These are phyloP conservation scores for Hydractinia echinata DNA, from an alignment of 30 jellyfish, hydroid and myxozoan species.

Conservation along the genomic window DNA sequence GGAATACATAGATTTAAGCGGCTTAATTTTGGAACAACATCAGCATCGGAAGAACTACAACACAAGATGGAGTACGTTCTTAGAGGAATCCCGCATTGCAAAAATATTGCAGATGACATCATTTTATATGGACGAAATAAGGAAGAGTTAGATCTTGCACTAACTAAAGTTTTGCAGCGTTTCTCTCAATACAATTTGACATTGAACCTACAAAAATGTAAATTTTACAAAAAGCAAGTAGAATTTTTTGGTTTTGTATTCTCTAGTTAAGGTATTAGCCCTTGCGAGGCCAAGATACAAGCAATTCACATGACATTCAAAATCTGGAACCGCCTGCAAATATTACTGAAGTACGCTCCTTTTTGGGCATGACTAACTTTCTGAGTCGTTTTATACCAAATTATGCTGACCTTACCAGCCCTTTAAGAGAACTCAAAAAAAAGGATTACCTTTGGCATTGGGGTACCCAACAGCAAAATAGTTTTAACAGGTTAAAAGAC, in stretches of 20 bases:
- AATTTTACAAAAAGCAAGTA: background rate
- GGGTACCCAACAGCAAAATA: background rate
- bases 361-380: background rate
- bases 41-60: too few relatives aligned
- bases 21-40: too few relatives aligned
- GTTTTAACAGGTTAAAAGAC: background rate
- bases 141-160: background rate
- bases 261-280: background rate
- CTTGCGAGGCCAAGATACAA: background rate
- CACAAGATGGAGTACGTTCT: too few relatives aligned
- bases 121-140: background rate
- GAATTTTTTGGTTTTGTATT: background rate
- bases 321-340: too few relatives aligned
- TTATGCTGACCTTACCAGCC: background rate
- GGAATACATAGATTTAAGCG: too few relatives aligned
- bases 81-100: too few relatives aligned
- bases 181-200: background rate
- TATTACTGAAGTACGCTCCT: background rate
- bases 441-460: background rate
- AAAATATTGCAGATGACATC: background rate
- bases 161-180: background rate
- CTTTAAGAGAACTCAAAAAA: background rate
- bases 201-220: background rate
- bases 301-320: too few relatives aligned
- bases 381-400: background rate